A percentile compares a stretch with the other conserved stretches of the same genome.
These are phyloP conservation scores for Caranx ignobilis DNA, from an alignment of 2,113 vertebrate species.

Conservation along the genomic window DNA sequence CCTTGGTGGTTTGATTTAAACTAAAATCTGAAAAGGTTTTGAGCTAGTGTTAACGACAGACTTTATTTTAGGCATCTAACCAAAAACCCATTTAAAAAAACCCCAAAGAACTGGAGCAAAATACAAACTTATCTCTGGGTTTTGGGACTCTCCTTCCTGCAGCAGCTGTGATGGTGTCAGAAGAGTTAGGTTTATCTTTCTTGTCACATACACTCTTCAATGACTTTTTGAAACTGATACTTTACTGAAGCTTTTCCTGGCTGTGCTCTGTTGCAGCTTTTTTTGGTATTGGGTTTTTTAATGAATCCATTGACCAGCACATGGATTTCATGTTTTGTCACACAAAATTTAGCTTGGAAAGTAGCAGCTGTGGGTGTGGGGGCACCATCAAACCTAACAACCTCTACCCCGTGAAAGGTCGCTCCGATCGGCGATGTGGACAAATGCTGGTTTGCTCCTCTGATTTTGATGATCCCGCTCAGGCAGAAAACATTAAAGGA, in stretches of 20 bases:
- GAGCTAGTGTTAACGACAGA: no score
- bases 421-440: slow-evolving; percentile 11
- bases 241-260: neutral
- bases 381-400: slow-evolving; percentile 8
- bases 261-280: neutral
- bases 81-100: no score
- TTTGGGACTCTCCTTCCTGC: no score
- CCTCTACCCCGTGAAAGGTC: slow-evolving; percentile 10
- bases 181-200: neutral
- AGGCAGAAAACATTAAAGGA: slow-evolving; percentile 59
- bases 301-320: no score
- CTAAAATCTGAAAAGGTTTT: no score
- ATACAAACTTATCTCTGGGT: no score
- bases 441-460: slow-evolving; percentile 38
- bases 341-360: no score
- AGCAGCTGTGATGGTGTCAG: neutral
- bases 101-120: no score
- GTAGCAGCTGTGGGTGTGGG: neutral
- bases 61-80: no score
- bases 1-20: no score
- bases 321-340: no score
- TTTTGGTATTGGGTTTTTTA: no score
- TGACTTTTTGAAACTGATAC: neutral
- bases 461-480: slow-evolving; percentile 45
- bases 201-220: neutral